Conservation (phyloP, 2,797 vertebrate genomes). For the Benthosema pterotum region DNA sequence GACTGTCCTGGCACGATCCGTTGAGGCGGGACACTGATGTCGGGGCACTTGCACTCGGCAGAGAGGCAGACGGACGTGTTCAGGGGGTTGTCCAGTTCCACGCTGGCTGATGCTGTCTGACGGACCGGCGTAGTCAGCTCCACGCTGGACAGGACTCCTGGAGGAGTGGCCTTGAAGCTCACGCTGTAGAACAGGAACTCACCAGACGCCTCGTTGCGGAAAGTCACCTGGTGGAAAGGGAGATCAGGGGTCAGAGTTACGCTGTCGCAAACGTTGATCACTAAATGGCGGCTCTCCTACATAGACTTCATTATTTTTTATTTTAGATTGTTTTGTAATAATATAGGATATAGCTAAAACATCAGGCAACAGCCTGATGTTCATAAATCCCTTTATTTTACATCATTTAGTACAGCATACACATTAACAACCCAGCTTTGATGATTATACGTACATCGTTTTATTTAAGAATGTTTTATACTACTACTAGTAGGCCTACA, state of each 20-base stretch:
- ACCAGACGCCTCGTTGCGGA: conserved; percentile 80
- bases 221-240: conserved; percentile 81
- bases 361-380: too few species aligned
- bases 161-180: conserved; percentile 78
- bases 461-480: too few species aligned
- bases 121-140: conserved; percentile 78
- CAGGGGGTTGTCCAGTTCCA: conserved; percentile 87
- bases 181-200: conserved; percentile 87
- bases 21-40: conserved; percentile 80
- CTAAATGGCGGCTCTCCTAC: too few species aligned
- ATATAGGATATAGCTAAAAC: too few species aligned
- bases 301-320: too few species aligned
- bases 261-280: too few species aligned
- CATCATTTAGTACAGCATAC: too few species aligned
- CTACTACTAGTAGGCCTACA: too few species aligned
- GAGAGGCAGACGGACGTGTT: conserved; percentile 64
- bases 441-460: too few species aligned
- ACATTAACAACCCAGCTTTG: too few species aligned
- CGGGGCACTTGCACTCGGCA: conserved; percentile 78
- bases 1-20: conserved; percentile 80
- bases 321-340: too few species aligned
- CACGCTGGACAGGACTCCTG: conserved; percentile 74
- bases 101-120: conserved; percentile 63
- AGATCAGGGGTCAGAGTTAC: neutral
- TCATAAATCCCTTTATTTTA: too few species aligned